Conservation (phyloP, 2,797 vertebrate genomes). For the Propithecus deckenii region DNA sequence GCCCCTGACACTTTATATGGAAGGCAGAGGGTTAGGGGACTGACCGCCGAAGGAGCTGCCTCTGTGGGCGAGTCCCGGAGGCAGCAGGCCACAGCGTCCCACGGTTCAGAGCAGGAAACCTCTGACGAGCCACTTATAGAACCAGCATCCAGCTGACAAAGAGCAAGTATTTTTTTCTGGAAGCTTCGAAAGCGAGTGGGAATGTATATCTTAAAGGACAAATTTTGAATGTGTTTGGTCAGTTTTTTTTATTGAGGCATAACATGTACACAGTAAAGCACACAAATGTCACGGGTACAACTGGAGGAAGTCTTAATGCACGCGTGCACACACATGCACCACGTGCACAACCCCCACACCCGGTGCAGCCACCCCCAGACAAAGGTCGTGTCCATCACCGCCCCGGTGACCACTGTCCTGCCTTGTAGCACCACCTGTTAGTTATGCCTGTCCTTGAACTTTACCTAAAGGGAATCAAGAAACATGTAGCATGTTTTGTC, state of each 20-base stretch:
- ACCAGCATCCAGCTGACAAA: background rate
- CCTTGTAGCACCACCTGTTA: background rate
- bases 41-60: background rate
- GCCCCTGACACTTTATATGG: background rate
- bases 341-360: background rate
- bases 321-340: background rate
- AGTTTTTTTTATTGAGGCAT: background rate
- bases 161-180: background rate
- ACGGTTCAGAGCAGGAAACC: background rate
- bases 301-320: background rate
- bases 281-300: background rate
- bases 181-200: background rate
- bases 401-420: background rate
- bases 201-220: background rate
- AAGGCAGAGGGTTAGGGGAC: background rate
- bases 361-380: background rate
- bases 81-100: background rate
- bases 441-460: background rate
- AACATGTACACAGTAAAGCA: background rate
- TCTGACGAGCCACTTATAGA: background rate
- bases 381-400: background rate
- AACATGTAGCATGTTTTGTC: background rate
- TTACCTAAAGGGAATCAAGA: background rate
- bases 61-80: background rate
- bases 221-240: background rate